These are phyloP conservation scores for Trematomus bernacchii DNA, from an alignment of 2,797 vertebrate genomes.

Conservation along the genomic window DNA sequence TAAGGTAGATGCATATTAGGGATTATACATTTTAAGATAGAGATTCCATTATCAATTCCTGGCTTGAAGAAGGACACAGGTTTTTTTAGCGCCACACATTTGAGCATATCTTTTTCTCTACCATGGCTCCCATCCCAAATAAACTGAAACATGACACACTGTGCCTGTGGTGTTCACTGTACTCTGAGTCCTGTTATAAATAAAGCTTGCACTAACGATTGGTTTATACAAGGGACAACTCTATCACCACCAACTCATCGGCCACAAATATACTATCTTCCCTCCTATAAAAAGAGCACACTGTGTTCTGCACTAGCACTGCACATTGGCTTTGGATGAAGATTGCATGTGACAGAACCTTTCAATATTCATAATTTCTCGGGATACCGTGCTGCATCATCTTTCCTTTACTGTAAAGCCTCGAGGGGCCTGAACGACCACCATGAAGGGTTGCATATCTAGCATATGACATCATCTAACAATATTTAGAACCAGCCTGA, in stretches of 20 bases:
- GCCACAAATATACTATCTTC: not conserved
- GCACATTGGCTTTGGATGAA: conserved; percentile 19
- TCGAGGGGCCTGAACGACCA: conserved; percentile 1
- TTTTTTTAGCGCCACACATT: too few relatives aligned
- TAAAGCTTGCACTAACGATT: not conserved
- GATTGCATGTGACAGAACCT: conserved; percentile 39
- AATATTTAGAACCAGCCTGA: conserved; percentile 3
- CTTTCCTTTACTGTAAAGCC: conserved; percentile 19
- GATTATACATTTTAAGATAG: too few relatives aligned
- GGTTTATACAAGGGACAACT: not conserved
- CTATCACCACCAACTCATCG: not conserved
- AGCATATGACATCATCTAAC: conserved; percentile 14
- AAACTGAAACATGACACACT: too few relatives aligned
- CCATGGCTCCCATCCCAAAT: too few relatives aligned
- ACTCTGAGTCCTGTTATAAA: not conserved
- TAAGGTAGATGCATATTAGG: too few relatives aligned
- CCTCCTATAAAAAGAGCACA: conserved; percentile 17
- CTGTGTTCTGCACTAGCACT: not conserved
- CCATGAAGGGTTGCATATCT: not conserved
- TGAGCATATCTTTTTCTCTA: too few relatives aligned
- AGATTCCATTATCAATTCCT: too few relatives aligned
- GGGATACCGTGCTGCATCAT: conserved; percentile 23
- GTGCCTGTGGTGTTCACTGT: not conserved
- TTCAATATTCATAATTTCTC: conserved; percentile 48
- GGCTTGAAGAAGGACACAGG: too few relatives aligned